phyloP scores from a whole-genome alignment of 2,797 vertebrate genomes.

The Euthynnus affinis region DNA sequence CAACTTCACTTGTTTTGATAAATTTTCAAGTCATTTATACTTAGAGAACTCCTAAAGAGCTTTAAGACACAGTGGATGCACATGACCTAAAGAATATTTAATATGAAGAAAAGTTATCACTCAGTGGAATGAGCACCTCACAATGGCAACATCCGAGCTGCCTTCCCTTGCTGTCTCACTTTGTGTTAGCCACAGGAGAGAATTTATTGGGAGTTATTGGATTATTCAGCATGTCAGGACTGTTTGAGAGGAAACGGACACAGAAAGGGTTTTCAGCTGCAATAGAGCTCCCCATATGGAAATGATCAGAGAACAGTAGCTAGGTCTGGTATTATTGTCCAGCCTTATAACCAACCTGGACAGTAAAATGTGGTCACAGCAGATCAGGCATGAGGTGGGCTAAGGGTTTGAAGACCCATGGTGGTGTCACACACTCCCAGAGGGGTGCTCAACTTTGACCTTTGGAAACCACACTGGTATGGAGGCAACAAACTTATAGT shows the following conservation, averaged over 20 bases:
- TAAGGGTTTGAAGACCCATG: conserved; percentile 41
- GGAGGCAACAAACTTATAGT: background rate
- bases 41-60: too few relatives aligned
- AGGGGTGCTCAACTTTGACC: conserved; percentile 62
- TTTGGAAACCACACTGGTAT: conserved; percentile 48
- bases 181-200: conserved; percentile 50
- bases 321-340: conserved; percentile 71
- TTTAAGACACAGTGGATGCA: background rate
- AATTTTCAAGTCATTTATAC: background rate
- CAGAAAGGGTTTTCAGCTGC: conserved; percentile 69
- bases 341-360: conserved; percentile 70
- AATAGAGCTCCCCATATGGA: conserved; percentile 76
- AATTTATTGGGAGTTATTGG: conserved; percentile 73
- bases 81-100: background rate
- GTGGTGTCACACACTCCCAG: conserved; percentile 49
- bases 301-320: conserved; percentile 82
- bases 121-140: background rate
- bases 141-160: conserved; percentile 28
- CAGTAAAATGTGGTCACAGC: conserved; percentile 70
- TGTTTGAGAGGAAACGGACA: conserved; percentile 70
- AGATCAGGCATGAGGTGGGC: conserved; percentile 56
- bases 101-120: background rate
- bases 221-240: conserved; percentile 79
- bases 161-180: conserved; percentile 33
- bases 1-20: background rate